A percentile compares a stretch with the other conserved stretches of the same genome.
These are phyloP conservation scores for Zosterops lateralis DNA, from an alignment of 2,113 vertebrate species.

Conservation along the genomic window DNA sequence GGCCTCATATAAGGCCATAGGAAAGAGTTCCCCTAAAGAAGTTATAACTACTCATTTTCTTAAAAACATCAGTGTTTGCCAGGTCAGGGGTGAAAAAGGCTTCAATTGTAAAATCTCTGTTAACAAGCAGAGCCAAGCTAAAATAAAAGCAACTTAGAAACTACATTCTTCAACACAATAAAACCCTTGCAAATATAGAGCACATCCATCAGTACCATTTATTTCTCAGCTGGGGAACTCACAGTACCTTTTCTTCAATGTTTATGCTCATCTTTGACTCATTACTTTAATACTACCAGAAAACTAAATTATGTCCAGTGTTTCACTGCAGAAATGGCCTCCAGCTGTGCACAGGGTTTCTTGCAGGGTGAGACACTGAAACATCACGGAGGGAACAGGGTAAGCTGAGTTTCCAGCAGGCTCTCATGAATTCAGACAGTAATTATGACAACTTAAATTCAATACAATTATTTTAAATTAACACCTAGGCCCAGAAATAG, in stretches of 20 bases:
- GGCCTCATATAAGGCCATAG: neutral
- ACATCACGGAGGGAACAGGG: neutral
- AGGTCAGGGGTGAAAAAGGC: neutral
- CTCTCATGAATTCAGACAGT: neutral
- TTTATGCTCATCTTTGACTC: constrained; percentile 20
- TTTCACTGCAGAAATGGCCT: neutral
- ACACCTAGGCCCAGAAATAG: neutral
- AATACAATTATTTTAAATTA: neutral
- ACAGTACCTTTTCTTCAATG: neutral
- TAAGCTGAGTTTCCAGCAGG: neutral
- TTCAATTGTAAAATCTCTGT: neutral
- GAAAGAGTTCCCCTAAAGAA: neutral
- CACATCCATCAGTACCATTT: neutral
- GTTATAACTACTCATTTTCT: neutral
- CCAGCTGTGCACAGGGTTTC: neutral
- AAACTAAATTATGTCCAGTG: neutral
- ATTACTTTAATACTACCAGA: constrained; percentile 45
- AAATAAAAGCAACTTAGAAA: neutral
- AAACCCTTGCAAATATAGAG: neutral
- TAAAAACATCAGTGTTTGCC: neutral
- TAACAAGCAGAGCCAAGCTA: neutral
- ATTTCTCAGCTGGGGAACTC: constrained; percentile 11
- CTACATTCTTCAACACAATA: neutral
- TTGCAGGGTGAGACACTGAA: neutral
- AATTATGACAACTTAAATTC: neutral